These are phyloP conservation scores for Microplitis deprimator DNA, from an alignment of 2,888 invertebrate species.

Conservation along the genomic window DNA sequence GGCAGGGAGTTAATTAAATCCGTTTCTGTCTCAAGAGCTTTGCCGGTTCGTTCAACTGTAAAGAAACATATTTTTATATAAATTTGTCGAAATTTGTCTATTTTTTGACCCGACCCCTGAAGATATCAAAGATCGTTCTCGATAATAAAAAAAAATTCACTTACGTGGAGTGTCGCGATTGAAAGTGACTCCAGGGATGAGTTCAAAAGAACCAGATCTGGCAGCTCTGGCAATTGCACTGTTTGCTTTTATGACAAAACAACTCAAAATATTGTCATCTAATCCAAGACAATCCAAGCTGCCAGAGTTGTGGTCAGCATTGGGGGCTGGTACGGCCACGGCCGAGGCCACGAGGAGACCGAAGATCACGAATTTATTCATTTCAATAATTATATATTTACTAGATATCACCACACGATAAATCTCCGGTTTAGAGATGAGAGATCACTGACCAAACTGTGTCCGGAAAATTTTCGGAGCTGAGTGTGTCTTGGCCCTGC, in stretches of 20 bases:
- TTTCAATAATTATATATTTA: conserved; percentile 54
- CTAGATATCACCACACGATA: conserved; percentile 35
- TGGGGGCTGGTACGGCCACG: conserved; percentile 64
- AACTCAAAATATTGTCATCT: conserved; percentile 73
- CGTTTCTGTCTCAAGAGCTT: conserved; percentile 65
- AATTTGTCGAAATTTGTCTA: too few relatives aligned
- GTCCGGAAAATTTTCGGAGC: conserved; percentile 68
- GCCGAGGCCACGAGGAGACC: conserved; percentile 63
- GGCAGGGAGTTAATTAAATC: conserved; percentile 75
- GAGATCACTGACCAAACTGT: conserved; percentile 41
- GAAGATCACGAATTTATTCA: conserved; percentile 70
- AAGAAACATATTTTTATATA: not conserved
- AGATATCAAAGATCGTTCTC: too few relatives aligned
- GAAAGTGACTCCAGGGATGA: conserved; percentile 76
- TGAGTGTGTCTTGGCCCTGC: conserved; percentile 67
- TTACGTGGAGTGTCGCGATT: conserved; percentile 68
- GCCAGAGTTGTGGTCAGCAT: conserved; percentile 41
- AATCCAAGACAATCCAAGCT: conserved; percentile 65
- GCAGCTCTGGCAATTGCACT: conserved; percentile 75
- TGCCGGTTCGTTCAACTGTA: conserved; percentile 64
- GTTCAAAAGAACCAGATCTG: conserved; percentile 74
- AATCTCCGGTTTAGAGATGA: conserved; percentile 21
- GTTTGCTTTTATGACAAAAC: conserved; percentile 76
- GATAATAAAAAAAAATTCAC: conserved; percentile 43
- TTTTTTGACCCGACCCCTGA: too few relatives aligned